phyloP scores from a whole-genome alignment of 2,113 vertebrate genomes.

The Nymphicus hollandicus region DNA sequence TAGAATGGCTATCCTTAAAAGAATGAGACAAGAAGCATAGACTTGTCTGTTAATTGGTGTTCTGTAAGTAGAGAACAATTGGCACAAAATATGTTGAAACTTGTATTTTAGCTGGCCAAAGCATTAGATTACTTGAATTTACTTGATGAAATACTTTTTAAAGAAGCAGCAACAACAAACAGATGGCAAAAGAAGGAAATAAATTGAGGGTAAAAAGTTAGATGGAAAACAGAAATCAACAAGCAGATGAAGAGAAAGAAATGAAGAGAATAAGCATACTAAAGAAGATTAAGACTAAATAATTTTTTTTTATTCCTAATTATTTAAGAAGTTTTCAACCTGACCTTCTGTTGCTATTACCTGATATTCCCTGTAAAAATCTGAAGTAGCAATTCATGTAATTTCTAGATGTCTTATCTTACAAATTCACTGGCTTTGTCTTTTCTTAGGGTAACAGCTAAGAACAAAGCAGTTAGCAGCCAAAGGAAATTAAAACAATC shows the following conservation, averaged over 20 bases:
- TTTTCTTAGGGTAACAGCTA: neutral
- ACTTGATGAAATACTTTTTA: neutral
- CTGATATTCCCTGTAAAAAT: neutral
- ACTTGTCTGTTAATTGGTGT: neutral
- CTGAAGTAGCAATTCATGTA: accelerated
- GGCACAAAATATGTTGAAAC: neutral
- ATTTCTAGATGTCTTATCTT: neutral
- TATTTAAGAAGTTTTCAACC: neutral
- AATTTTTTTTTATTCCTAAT: neutral
- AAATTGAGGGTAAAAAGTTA: neutral
- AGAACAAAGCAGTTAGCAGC: neutral
- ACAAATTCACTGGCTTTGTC: neutral
- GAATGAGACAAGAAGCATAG: neutral
- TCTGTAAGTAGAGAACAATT: neutral
- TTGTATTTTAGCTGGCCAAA: neutral
- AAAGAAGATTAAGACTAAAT: neutral
- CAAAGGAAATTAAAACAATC: neutral
- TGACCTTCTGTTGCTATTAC: neutral
- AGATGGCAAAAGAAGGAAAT: neutral
- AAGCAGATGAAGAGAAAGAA: neutral
- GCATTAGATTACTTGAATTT: neutral
- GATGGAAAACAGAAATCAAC: neutral
- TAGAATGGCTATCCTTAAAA: neutral
- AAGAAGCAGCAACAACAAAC: neutral
- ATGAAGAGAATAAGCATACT: neutral